phyloP scores from a whole-genome alignment of 2,888 invertebrate species.

The Parapristionchus giblindavisi region DNA sequence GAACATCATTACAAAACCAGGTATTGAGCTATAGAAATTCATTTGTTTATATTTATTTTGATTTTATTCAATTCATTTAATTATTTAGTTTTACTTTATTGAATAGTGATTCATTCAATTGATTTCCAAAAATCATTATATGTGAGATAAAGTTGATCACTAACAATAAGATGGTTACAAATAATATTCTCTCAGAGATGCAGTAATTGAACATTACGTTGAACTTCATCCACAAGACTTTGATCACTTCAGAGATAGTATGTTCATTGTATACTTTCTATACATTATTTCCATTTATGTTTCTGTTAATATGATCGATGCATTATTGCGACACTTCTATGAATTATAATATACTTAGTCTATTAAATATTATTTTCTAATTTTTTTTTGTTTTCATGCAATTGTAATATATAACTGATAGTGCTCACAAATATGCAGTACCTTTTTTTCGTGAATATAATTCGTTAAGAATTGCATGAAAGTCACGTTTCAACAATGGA shows the following conservation, averaged over 20 bases:
- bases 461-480: too few relatives aligned
- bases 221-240: conserved; percentile 67
- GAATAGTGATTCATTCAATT: too few relatives aligned
- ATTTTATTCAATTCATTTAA: too few relatives aligned
- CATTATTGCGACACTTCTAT: neutral
- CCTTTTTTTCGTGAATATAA: too few relatives aligned
- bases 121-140: neutral
- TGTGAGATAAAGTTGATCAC: neutral
- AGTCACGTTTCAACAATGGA: neutral
- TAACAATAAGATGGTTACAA: too few relatives aligned
- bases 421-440: too few relatives aligned
- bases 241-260: conserved; percentile 63
- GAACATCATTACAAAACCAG: conserved; percentile 58
- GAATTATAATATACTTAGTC: neutral
- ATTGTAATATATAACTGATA: too few relatives aligned
- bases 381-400: too few relatives aligned
- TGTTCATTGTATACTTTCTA: conserved; percentile 39
- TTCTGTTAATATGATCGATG: too few relatives aligned
- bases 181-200: conserved; percentile 52
- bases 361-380: too few relatives aligned
- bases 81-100: too few relatives aligned
- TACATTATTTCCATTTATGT: neutral
- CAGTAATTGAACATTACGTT: conserved; percentile 66
- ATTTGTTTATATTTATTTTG: neutral
- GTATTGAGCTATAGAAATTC: neutral